These are phyloP conservation scores for Lepas anatifera DNA, from an alignment of 2,888 invertebrate genomes.

Conservation along the genomic window DNA sequence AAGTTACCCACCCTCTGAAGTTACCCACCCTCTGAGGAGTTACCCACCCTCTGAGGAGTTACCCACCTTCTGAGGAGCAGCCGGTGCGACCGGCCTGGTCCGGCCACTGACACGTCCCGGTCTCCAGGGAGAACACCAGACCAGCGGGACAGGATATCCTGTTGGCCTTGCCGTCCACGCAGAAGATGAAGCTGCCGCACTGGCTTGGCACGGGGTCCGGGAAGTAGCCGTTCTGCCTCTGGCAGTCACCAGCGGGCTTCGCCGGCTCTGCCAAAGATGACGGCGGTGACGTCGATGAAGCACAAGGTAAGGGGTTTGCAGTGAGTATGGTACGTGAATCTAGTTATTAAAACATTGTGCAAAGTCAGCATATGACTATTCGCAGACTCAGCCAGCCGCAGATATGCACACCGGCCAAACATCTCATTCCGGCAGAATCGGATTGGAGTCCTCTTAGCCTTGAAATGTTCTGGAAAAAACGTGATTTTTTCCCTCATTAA, in stretches of 20 bases:
- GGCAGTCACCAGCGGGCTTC: constrained; percentile 51
- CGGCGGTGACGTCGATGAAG: neutral
- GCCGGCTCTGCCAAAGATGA: neutral
- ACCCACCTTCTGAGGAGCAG: neutral
- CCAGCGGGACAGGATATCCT: constrained; percentile 79
- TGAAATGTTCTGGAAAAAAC: too few species aligned
- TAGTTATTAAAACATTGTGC: neutral
- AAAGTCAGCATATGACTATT: neutral
- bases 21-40: too few species aligned
- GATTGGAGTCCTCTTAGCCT: too few species aligned
- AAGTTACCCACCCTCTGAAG: too few species aligned
- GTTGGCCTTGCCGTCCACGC: constrained; percentile 64
- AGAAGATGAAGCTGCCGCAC: constrained; percentile 79
- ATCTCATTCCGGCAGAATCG: too few species aligned
- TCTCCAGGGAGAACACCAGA: constrained; percentile 73
- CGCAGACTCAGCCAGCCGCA: neutral
- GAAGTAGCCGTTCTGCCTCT: constrained; percentile 79
- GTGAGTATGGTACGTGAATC: neutral
- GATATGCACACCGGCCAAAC: too few species aligned
- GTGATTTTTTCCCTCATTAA: too few species aligned
- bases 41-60: too few species aligned
- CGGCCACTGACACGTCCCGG: constrained; percentile 84
- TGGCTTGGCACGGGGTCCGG: constrained; percentile 68
- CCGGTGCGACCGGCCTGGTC: constrained; percentile 72
- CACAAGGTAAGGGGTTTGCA: neutral